Base-by-base conservation (phyloP, 2,888 invertebrate genomes). In the Diarsia dahlii region DNA sequence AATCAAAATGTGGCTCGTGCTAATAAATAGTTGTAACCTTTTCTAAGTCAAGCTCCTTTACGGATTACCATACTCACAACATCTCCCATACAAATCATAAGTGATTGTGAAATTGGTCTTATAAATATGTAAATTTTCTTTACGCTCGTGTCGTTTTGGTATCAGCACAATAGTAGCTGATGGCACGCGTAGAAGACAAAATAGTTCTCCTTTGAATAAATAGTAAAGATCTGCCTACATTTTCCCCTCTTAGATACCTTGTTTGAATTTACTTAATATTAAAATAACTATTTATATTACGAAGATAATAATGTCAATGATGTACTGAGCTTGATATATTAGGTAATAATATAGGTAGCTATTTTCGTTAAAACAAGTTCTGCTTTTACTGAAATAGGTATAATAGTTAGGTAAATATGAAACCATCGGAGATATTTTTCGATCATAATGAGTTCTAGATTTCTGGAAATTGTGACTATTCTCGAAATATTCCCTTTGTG, bases 101-200 rank as follows among this genome's bases (percentile, higher is more conserved):
- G 28, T 50, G 62, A 76, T 69, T 58, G 34, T 85, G 45, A 58
- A 82, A 86, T 78, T 62, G 60, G 56, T 73, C 73, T 58, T 58
- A 71, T 79, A 86, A 79, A 86, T 78, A 82, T 82, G 86, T 74
- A 78, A 84, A 86, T 82, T 58, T 62, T 68, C 73, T 78, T 86
- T 73, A 86, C 70, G 64, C 84, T 86, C 73, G 73, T 84, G 73
- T 39, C 67, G 28, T 78, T 62, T 63, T 45, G 67, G 84, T 78
- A 20, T 83, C 34, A 58, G 80, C 73, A 86, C 71, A 86, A 84
- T 71, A 54, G 62, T 60, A 63, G 50, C 65, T 76, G 64, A 71
- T 82, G 81, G 77, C 82, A 81, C 82, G 76, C 83, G 77, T 68
- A 3, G 39, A 68, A 34, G 34, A 54, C 52, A n/a, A 48, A 62